Conservation (phyloP, 1,140 invertebrate species). For the Philotrypesis tridentata region DNA sequence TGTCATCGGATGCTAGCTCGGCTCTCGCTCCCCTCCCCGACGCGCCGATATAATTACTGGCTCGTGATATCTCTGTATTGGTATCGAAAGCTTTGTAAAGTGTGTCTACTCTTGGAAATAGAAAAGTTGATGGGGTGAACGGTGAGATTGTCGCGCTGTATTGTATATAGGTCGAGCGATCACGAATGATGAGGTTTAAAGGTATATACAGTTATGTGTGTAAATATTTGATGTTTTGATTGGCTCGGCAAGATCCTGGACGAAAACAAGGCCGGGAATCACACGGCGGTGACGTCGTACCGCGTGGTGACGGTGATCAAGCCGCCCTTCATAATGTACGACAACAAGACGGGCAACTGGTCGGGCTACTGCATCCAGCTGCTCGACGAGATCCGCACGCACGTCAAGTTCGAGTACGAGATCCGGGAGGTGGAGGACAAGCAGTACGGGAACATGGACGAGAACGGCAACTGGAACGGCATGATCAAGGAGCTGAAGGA, state of each 20-base stretch:
- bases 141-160: too few species aligned
- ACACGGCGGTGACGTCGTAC: constrained; percentile 86
- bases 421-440: constrained; percentile 86
- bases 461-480: constrained; percentile 92
- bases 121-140: too few species aligned
- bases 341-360: constrained; percentile 79
- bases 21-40: too few species aligned
- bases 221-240: too few species aligned
- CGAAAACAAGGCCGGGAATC: constrained; percentile 80
- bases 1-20: too few species aligned
- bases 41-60: too few species aligned
- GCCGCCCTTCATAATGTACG: constrained; percentile 90
- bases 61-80: too few species aligned
- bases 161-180: too few species aligned
- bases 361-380: constrained; percentile 96
- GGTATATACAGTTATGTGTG: too few species aligned
- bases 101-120: too few species aligned
- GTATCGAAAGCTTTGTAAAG: too few species aligned
- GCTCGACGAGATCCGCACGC: constrained; percentile 87
- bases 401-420: constrained; percentile 92
- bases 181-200: too few species aligned
- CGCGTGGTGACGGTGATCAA: constrained; percentile 87
- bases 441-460: constrained; percentile 89
- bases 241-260: constrained; percentile 77
- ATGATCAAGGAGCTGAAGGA: constrained; percentile 93